A percentile compares a stretch with the other conserved stretches of the same genome.
Evolutionary conservation across 2,113 vertebrate species (phyloP).

Genomic region (Gavialis gangeticus): DNA sequence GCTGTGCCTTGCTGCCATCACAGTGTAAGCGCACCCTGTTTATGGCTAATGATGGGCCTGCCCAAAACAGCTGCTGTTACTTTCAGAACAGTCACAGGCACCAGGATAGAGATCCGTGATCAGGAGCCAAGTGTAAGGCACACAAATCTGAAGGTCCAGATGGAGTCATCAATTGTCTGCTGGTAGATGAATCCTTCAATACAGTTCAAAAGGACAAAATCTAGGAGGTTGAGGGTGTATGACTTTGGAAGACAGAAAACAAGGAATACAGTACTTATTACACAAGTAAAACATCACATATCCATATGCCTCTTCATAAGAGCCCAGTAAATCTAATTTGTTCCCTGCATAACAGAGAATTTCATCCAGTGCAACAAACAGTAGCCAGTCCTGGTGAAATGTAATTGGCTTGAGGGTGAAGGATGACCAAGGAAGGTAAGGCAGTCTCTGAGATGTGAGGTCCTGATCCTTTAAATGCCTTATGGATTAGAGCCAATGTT

Average conservation of each 20-base stretch:
- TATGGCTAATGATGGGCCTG: not conserved
- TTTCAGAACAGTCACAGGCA: too few species aligned
- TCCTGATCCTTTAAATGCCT: not conserved
- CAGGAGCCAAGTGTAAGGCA: not conserved
- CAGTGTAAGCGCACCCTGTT: rapidly evolving
- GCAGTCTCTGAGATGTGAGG: rapidly evolving
- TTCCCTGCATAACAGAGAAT: not conserved
- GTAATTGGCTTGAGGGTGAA: not conserved
- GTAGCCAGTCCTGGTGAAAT: not conserved
- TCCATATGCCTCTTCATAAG: rapidly evolving
- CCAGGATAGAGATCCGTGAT: not conserved
- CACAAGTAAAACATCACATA: not conserved
- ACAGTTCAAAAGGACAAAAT: not conserved
- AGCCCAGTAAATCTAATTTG: not conserved
- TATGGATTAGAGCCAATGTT: not conserved
- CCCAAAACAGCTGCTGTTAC: not conserved
- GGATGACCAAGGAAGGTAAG: not conserved
- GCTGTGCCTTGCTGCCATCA: not conserved
- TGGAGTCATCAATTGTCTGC: not conserved
- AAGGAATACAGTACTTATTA: not conserved
- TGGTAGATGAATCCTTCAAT: not conserved
- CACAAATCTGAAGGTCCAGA: not conserved
- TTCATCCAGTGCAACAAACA: not conserved
- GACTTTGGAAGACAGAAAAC: not conserved
- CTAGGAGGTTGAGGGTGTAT: rapidly evolving